phyloP scores from a whole-genome alignment of 2,797 vertebrate species.

The Onychomys arenicola region DNA sequence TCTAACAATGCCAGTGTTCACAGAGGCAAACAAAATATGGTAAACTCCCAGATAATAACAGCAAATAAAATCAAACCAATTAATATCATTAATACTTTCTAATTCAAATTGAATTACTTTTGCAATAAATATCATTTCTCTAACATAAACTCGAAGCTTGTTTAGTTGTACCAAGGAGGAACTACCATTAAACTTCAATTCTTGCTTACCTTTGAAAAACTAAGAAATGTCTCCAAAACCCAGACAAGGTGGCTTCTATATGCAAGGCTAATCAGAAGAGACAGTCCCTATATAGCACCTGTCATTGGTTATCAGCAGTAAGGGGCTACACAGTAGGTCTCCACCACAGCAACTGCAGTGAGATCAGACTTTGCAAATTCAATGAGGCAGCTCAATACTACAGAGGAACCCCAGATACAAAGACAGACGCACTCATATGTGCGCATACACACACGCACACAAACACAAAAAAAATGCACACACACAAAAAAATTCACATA shows the following conservation, averaged over 20 bases:
- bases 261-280: slow-evolving; percentile 67
- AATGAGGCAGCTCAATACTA: slow-evolving; percentile 50
- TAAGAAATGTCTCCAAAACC: slow-evolving; percentile 46
- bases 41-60: slow-evolving; percentile 44
- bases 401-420: slow-evolving; percentile 46
- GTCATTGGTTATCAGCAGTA: slow-evolving; percentile 49
- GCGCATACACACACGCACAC: accelerated
- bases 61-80: slow-evolving; percentile 63
- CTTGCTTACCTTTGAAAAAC: slow-evolving; percentile 63
- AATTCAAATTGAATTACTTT: slow-evolving; percentile 62
- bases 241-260: slow-evolving; percentile 5
- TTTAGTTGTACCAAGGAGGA: slow-evolving; percentile 28
- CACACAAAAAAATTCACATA: background rate
- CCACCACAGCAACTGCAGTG: slow-evolving; percentile 17
- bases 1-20: background rate
- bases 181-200: slow-evolving; percentile 33
- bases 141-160: slow-evolving; percentile 61
- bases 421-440: background rate
- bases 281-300: slow-evolving; percentile 43
- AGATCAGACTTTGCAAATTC: slow-evolving; percentile 52
- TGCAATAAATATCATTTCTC: slow-evolving; percentile 45
- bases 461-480: background rate
- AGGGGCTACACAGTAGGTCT: slow-evolving; percentile 59
- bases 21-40: slow-evolving; percentile 54
- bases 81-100: slow-evolving; percentile 22